phyloP scores from a whole-genome alignment of 2,113 vertebrate genomes.

The Centrocercus urophasianus region DNA sequence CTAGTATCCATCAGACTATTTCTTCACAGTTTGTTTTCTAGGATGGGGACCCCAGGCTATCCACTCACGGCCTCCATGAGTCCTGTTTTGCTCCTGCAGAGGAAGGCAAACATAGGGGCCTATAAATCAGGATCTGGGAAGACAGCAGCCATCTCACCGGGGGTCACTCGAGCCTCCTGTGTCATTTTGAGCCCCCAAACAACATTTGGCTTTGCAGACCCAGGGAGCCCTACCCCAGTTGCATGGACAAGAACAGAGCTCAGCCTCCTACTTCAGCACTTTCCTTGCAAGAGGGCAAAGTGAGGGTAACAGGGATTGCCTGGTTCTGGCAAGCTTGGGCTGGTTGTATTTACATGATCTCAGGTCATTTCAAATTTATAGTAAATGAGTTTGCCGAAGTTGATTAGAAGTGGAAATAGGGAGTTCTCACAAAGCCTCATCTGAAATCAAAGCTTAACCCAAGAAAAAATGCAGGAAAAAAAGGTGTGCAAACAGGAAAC shows the following conservation, averaged over 20 bases:
- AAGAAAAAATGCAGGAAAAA: not conserved
- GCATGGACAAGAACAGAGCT: fast-evolving
- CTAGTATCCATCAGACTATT: not conserved
- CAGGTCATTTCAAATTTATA: not conserved
- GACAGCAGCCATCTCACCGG: not conserved
- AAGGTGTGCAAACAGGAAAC: not conserved
- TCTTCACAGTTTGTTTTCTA: not conserved
- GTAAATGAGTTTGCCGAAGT: not conserved
- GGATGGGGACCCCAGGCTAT: not conserved
- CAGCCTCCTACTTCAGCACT: fast-evolving
- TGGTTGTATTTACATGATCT: not conserved
- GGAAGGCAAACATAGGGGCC: not conserved
- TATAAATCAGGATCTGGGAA: not conserved
- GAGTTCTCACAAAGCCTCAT: not conserved
- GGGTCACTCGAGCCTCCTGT: not conserved
- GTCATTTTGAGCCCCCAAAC: too few relatives aligned
- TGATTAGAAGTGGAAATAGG: constrained; percentile 6
- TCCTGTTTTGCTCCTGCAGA: not conserved
- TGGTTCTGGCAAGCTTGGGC: not conserved
- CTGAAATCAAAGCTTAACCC: not conserved
- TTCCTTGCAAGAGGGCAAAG: not conserved
- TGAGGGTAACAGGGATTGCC: not conserved
- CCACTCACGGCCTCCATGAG: too few relatives aligned
- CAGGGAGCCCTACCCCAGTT: fast-evolving
- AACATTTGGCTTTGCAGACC: fast-evolving